Conservation (phyloP, 2,113 vertebrate species). For the Anser cygnoides region DNA sequence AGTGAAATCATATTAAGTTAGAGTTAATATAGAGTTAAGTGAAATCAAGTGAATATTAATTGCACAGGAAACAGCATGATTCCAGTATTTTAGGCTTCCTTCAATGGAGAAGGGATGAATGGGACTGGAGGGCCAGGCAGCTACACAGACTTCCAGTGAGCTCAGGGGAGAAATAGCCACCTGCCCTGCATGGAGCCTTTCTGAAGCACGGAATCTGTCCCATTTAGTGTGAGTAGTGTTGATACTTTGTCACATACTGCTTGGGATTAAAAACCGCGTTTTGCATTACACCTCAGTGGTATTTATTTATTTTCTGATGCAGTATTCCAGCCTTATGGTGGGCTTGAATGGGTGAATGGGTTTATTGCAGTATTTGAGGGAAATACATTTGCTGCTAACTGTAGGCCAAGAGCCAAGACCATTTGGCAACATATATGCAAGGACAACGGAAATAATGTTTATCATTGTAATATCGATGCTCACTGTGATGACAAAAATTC, state of each 20-base stretch:
- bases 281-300: not conserved
- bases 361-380: not conserved
- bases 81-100: not conserved
- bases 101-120: not conserved
- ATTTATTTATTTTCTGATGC: not conserved
- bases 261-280: not conserved
- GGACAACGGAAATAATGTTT: not conserved
- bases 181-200: not conserved
- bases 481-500: not conserved
- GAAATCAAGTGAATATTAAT: too few species aligned
- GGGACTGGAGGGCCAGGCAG: not conserved
- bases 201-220: not conserved
- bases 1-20: not conserved
- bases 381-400: not conserved
- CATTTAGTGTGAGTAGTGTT: not conserved
- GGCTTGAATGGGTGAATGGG: not conserved
- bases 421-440: not conserved
- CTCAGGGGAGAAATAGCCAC: not conserved
- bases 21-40: too few species aligned
- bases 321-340: not conserved
- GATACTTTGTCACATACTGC: not conserved
- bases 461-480: not conserved
- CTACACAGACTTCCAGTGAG: not conserved
- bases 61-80: not conserved
- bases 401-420: not conserved